Evolutionary conservation across 2,113 vertebrate genomes (phyloP).

Genomic region (Lepisosteus osseus): DNA sequence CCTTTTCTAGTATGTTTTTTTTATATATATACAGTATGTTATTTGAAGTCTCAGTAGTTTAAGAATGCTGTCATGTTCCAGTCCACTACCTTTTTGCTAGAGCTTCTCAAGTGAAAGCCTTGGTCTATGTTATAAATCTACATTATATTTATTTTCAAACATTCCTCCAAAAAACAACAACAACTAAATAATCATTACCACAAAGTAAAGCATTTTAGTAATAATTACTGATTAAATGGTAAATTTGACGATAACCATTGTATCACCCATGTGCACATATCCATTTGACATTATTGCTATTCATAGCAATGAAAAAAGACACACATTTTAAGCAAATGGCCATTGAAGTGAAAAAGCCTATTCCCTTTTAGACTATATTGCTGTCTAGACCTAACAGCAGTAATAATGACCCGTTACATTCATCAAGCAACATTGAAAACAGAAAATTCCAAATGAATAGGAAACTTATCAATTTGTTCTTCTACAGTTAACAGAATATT

Average conservation of each 20-base stretch:
- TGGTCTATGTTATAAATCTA: no score
- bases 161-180: no score
- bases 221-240: slow-evolving; percentile 45
- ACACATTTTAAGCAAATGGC: slow-evolving; percentile 43
- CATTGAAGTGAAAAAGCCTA: slow-evolving; percentile 32
- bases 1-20: no score
- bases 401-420: slow-evolving; percentile 34
- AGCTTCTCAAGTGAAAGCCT: no score
- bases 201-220: slow-evolving; percentile 19
- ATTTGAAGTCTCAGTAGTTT: no score
- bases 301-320: slow-evolving; percentile 23
- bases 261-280: slow-evolving; percentile 35
- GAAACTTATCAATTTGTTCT: no score
- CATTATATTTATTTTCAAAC: no score
- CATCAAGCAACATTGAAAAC: slow-evolving; percentile 32
- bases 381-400: not conserved
- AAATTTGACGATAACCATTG: slow-evolving; percentile 40
- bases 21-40: no score
- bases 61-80: no score
- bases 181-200: slow-evolving; percentile 6
- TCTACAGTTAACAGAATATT: no score
- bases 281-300: slow-evolving; percentile 19
- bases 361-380: slow-evolving; percentile 34
- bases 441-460: slow-evolving; percentile 15
- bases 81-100: no score